Percentiles rank a stretch among this genome's conserved stretches.
Evolutionary conservation across 2,113 vertebrate species (phyloP).

Genomic region (Sander lucioperca): DNA sequence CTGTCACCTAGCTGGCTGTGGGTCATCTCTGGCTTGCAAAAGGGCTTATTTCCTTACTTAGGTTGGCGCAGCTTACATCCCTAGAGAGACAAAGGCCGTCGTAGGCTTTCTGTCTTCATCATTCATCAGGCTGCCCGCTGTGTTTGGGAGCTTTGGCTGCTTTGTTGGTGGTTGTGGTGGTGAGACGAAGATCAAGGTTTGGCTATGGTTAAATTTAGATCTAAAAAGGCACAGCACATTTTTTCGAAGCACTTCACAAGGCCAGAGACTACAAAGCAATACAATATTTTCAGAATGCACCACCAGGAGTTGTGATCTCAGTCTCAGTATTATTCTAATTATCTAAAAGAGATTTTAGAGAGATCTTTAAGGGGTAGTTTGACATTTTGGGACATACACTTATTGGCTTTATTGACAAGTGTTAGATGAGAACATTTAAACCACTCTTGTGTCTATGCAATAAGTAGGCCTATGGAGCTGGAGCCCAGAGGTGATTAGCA

Average conservation of each 20-base stretch:
- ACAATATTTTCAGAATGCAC: constrained; percentile 2
- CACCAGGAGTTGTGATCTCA: background rate
- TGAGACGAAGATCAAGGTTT: constrained; percentile 39
- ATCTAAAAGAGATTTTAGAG: background rate
- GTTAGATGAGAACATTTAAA: background rate
- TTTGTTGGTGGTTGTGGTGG: constrained; percentile 31
- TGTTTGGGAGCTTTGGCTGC: constrained; percentile 32
- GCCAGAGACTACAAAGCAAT: background rate
- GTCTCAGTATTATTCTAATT: background rate
- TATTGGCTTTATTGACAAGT: background rate
- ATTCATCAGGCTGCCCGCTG: constrained; percentile 19
- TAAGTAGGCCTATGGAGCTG: background rate
- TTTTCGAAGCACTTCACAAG: background rate
- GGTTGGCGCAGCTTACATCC: constrained; percentile 53
- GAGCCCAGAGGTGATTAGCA: background rate
- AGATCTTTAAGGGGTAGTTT: background rate
- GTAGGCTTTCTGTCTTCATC: constrained; percentile 52
- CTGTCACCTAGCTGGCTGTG: constrained; percentile 63
- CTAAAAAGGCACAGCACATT: background rate
- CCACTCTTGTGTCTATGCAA: background rate
- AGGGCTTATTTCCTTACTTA: constrained; percentile 69
- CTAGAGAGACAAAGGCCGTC: constrained; percentile 60
- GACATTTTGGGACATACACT: background rate
- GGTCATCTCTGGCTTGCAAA: constrained; percentile 62
- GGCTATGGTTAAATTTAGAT: constrained; percentile 63